A percentile compares a stretch with the other conserved stretches of the same genome.
Evolutionary conservation across 2,888 invertebrate genomes (phyloP).

Genomic region (Carterocephalus palaemon): DNA sequence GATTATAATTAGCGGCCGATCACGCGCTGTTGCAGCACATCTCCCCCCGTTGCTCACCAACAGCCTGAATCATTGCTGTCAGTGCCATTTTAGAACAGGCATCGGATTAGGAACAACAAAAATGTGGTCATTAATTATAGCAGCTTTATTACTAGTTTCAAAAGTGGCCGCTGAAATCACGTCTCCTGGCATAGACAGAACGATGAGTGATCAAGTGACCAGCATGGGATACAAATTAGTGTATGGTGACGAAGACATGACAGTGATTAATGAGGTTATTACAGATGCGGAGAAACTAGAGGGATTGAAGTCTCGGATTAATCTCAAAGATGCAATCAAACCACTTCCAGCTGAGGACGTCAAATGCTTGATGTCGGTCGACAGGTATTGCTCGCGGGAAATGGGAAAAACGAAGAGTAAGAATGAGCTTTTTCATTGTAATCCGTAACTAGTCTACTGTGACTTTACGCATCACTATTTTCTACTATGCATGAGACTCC

Average conservation of each 20-base stretch:
- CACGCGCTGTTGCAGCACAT: constrained; percentile 53
- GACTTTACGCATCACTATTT: no score
- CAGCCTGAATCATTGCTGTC: constrained; percentile 1
- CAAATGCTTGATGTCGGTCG: constrained; percentile 68
- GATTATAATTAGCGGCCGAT: constrained; percentile 46
- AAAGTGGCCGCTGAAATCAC: constrained; percentile 38
- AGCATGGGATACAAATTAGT: constrained; percentile 52
- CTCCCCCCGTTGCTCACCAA: constrained; percentile 30
- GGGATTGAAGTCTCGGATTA: constrained; percentile 41
- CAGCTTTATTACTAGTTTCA: constrained; percentile 30
- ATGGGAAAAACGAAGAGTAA: constrained; percentile 66
- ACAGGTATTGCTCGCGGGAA: constrained; percentile 56
- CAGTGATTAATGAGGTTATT: constrained; percentile 55
- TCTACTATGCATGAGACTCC: no score
- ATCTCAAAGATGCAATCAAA: constrained; percentile 44
- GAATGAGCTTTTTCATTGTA: constrained; percentile 34
- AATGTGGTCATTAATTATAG: constrained; percentile 43
- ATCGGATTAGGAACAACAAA: constrained; percentile 23
- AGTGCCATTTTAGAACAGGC: constrained; percentile 11
- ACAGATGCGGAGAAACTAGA: constrained; percentile 46
- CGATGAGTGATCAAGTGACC: constrained; percentile 46
- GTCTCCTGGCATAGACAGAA: constrained; percentile 44
- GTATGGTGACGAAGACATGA: constrained; percentile 60
- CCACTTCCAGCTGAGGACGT: constrained; percentile 57
- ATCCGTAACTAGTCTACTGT: no score